Evolutionary conservation across 2,888 invertebrate genomes (phyloP).

Genomic region (Thysanoteuthis rhombus): DNA sequence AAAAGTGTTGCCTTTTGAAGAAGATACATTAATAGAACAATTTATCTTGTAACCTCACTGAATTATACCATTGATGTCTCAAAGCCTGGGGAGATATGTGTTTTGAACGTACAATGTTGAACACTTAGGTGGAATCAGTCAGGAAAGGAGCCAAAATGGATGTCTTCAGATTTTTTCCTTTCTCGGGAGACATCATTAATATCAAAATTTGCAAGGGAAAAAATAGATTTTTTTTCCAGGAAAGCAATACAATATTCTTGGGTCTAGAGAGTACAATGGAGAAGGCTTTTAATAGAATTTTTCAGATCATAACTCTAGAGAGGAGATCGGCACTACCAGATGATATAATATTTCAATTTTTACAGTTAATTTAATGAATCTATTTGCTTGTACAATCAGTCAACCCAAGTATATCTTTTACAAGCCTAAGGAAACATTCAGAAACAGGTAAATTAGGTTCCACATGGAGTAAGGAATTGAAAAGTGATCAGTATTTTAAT

Average conservation of each 20-base stretch:
- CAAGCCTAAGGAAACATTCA: no score
- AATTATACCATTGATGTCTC: neutral
- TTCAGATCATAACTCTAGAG: neutral
- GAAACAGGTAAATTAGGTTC: no score
- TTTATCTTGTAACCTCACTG: neutral
- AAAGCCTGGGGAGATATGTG: neutral
- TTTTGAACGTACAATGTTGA: neutral
- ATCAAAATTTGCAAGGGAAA: neutral
- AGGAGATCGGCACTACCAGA: no score
- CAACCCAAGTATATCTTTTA: no score
- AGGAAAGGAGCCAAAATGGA: neutral
- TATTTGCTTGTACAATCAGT: no score
- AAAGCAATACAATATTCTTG: neutral
- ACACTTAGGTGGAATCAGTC: neutral
- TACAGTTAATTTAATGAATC: no score
- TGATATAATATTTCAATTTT: no score
- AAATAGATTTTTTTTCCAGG: neutral
- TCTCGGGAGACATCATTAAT: neutral
- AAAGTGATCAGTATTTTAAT: no score
- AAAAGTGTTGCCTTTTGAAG: neutral
- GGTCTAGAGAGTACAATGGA: neutral
- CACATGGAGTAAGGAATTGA: no score
- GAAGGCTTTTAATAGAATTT: neutral
- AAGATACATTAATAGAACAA: neutral
- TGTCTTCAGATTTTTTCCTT: neutral